Evolutionary conservation across 2,113 vertebrate species (phyloP).

Genomic region (Antennarius striatus): DNA sequence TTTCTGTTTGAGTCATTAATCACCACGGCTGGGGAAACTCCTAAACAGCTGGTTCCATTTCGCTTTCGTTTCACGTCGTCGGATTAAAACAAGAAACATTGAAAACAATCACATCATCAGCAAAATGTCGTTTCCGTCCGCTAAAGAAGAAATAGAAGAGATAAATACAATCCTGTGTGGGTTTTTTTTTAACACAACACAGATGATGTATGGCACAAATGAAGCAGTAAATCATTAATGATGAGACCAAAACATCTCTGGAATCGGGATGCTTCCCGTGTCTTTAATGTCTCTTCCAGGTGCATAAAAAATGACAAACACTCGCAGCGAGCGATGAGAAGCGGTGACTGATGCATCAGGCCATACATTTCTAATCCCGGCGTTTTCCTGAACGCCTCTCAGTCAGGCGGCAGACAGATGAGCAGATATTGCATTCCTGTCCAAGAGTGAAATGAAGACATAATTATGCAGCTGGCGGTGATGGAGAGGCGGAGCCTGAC

Average conservation of each 20-base stretch:
- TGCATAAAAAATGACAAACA: conserved; percentile 67
- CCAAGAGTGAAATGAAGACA: conserved; percentile 75
- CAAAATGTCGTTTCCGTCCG: too few species aligned
- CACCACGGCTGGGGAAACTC: conserved; percentile 12
- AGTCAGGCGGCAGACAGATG: conserved; percentile 68
- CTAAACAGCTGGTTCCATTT: conserved; percentile 1
- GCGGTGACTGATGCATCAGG: conserved; percentile 54
- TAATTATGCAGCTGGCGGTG: conserved; percentile 71
- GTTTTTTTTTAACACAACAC: too few species aligned
- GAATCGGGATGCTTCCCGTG: conserved; percentile 41
- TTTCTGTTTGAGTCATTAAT: conserved; percentile 42
- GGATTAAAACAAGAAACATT: background rate
- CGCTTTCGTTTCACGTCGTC: background rate
- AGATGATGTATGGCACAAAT: background rate
- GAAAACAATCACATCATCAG: background rate
- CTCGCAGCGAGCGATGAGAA: conserved; percentile 33
- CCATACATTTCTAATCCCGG: conserved; percentile 54
- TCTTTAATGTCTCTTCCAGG: conserved; percentile 31
- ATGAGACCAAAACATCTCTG: background rate
- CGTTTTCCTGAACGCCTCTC: conserved; percentile 60
- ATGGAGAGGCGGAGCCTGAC: conserved; percentile 68
- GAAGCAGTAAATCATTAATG: background rate
- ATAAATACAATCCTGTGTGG: too few species aligned
- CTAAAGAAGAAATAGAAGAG: too few species aligned
- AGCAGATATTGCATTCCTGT: conserved; percentile 72